Evolutionary conservation across 2,113 vertebrate genomes (phyloP).

Genomic region (Progne subis): DNA sequence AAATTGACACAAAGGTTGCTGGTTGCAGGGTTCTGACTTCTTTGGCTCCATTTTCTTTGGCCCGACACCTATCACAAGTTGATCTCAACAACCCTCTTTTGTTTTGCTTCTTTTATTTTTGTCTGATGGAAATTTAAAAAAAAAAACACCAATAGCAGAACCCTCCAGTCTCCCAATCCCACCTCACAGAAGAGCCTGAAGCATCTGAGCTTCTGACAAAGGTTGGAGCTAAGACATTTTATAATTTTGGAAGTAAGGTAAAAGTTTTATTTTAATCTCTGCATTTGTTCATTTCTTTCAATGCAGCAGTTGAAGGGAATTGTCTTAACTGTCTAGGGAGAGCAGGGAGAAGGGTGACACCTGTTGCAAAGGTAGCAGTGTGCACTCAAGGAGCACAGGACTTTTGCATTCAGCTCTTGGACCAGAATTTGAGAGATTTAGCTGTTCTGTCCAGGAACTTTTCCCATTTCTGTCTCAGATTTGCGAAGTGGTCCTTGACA

Average conservation of each 20-base stretch:
- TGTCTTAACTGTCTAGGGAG: neutral
- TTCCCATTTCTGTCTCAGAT: neutral
- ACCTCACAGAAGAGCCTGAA: neutral
- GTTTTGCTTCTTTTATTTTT: constrained; percentile 52
- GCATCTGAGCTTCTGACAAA: neutral
- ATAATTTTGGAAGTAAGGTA: constrained; percentile 16
- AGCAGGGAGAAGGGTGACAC: neutral
- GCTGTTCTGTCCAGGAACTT: neutral
- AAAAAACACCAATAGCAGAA: neutral
- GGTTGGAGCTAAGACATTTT: neutral
- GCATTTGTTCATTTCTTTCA: constrained; percentile 5
- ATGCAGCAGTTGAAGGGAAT: neutral
- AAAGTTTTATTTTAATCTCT: constrained; percentile 13
- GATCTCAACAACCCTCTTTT: constrained; percentile 46
- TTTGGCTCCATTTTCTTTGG: constrained; percentile 73
- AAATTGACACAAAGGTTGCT: constrained; percentile 84
- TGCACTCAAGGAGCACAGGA: neutral
- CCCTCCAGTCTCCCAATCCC: neutral
- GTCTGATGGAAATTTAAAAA: neutral
- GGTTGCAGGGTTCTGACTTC: constrained; percentile 73
- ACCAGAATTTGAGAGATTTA: neutral
- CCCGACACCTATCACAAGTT: constrained; percentile 67
- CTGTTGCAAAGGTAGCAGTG: neutral
- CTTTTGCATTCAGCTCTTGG: neutral
- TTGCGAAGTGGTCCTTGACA: constrained; percentile 14